Percentiles rank a stretch among this genome's conserved stretches.
Evolutionary conservation across 2,888 invertebrate genomes (phyloP).

Genomic region (Netelia melanura): DNA sequence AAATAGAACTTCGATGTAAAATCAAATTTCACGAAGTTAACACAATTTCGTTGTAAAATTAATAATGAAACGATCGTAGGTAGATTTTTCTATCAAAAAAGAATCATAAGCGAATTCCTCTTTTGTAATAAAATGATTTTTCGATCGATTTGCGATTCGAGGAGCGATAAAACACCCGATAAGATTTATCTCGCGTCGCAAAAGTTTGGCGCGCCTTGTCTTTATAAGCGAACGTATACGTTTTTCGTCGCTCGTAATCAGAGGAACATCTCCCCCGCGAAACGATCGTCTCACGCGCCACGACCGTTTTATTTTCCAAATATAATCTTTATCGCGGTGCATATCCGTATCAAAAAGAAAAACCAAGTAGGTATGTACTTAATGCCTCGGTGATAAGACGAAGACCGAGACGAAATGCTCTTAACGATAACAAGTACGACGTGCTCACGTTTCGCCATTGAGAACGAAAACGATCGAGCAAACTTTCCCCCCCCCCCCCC

Average conservation of each 20-base stretch:
- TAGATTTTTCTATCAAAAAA: too few species aligned
- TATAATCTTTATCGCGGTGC: neutral
- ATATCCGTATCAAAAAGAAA: neutral
- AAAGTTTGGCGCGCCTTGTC: too few species aligned
- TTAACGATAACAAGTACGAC: slow-evolving; percentile 48
- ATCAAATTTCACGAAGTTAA: too few species aligned
- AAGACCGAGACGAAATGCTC: slow-evolving; percentile 17
- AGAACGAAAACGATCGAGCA: slow-evolving; percentile 1
- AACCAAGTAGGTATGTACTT: neutral
- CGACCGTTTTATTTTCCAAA: neutral
- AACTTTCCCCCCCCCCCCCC: neutral
- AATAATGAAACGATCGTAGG: too few species aligned
- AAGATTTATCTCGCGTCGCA: too few species aligned
- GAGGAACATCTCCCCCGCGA: neutral
- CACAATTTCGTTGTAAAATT: too few species aligned
- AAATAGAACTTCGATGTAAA: too few species aligned
- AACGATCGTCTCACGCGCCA: neutral
- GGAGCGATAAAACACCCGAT: too few species aligned
- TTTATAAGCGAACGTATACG: neutral
- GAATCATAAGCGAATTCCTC: too few species aligned
- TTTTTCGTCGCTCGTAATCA: neutral
- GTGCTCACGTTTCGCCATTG: slow-evolving; percentile 31
- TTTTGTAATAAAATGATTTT: too few species aligned
- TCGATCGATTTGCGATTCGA: too few species aligned
- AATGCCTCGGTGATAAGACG: slow-evolving; percentile 41